Evolutionary conservation across 2,797 vertebrate species (phyloP).

Genomic region (Chanos chanos): DNA sequence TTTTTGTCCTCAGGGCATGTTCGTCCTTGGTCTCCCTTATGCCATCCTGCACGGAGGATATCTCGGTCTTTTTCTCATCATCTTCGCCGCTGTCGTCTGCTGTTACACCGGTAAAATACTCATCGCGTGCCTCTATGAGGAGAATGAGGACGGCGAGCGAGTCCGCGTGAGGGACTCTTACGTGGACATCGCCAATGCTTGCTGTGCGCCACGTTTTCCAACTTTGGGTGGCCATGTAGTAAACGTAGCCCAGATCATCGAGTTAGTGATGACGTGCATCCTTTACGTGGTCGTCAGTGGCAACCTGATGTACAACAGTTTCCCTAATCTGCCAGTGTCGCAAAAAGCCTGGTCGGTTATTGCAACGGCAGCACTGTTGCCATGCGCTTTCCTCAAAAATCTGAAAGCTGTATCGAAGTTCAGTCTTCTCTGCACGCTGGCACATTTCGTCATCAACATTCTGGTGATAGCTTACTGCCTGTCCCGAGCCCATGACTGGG

Average conservation of each 20-base stretch:
- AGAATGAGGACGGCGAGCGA: constrained; percentile 87
- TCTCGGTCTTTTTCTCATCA: constrained; percentile 93
- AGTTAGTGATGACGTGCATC: constrained; percentile 96
- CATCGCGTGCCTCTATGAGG: constrained; percentile 92
- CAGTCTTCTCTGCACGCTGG: constrained; percentile 89
- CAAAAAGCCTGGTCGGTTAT: constrained; percentile 95
- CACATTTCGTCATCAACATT: constrained; percentile 90
- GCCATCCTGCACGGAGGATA: constrained; percentile 96
- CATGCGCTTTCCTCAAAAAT: constrained; percentile 91
- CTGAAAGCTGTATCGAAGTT: constrained; percentile 94
- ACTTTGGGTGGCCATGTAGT: constrained; percentile 85
- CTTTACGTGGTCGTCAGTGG: constrained; percentile 95
- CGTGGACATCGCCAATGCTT: constrained; percentile 92
- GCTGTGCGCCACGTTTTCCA: constrained; percentile 89
- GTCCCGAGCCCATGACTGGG: constrained; percentile 88
- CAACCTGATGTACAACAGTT: constrained; percentile 95
- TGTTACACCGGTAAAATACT: constrained; percentile 97
- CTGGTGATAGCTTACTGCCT: constrained; percentile 92
- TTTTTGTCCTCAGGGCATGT: constrained; percentile 88
- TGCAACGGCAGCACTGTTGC: constrained; percentile 83
- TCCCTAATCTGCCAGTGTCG: constrained; percentile 84
- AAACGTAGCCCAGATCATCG: constrained; percentile 93
- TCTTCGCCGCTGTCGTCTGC: constrained; percentile 92
- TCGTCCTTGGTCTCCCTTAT: constrained; percentile 93
- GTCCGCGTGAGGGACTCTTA: constrained; percentile 93